Conservation (phyloP, 2,888 invertebrate genomes). For the Cristatella mucedo region DNA sequence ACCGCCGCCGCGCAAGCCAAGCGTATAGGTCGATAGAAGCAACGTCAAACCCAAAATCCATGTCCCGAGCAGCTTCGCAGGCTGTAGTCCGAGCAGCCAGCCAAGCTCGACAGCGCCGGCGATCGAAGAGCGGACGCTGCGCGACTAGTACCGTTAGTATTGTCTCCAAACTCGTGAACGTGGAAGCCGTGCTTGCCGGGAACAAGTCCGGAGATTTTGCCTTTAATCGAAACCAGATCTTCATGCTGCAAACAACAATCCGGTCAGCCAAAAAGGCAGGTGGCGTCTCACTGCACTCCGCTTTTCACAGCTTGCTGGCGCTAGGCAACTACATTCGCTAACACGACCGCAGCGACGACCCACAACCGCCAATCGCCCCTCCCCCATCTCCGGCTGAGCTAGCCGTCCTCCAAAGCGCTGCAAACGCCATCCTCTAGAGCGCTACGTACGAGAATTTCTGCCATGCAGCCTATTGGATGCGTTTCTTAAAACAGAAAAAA, state of each 20-base stretch:
- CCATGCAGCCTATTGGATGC: background rate
- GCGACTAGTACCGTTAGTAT: constrained; percentile 58
- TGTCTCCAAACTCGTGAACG: constrained; percentile 88
- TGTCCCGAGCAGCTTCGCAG: too few species aligned
- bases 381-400: background rate
- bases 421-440: constrained; percentile 12
- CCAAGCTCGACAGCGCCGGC: background rate
- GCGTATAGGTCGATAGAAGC: too few species aligned
- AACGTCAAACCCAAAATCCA: too few species aligned
- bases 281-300: too few species aligned
- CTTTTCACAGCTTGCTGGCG: too few species aligned
- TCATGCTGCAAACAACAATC: too few species aligned
- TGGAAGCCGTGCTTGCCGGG: constrained; percentile 76
- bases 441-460: constrained; percentile 12
- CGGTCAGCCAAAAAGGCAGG: too few species aligned
- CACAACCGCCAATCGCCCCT: background rate
- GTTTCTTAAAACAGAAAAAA: too few species aligned
- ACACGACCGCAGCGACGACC: background rate
- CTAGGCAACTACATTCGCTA: too few species aligned
- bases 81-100: background rate
- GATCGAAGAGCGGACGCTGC: constrained; percentile 2
- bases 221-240: constrained; percentile 46
- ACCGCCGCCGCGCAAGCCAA: too few species aligned
- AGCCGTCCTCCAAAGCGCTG: background rate
- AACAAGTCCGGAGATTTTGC: constrained; percentile 60